Evolutionary conservation across 2,113 vertebrate species (phyloP).

Genomic region (Clarias batrachus): DNA sequence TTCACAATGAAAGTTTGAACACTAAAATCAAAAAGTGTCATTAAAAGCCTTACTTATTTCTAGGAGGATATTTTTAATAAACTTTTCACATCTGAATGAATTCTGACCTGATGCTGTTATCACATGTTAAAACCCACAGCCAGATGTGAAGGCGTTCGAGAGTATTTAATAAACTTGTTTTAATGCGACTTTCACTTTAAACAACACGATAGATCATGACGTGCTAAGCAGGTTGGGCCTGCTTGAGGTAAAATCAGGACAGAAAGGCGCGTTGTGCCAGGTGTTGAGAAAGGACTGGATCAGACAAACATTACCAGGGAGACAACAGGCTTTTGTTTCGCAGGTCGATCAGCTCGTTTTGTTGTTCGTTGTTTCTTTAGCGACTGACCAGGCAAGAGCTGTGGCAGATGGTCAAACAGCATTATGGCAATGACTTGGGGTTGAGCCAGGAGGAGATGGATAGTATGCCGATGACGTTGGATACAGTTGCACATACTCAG

Average conservation of each 20-base stretch:
- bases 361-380: slow-evolving; percentile 65
- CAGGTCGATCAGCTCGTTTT: neutral
- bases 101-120: neutral
- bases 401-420: slow-evolving; percentile 88
- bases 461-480: slow-evolving; percentile 72
- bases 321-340: neutral
- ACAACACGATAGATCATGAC: neutral
- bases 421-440: slow-evolving; percentile 89
- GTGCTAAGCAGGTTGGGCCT: slow-evolving; percentile 29
- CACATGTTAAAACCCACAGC: neutral
- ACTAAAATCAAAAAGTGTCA: neutral
- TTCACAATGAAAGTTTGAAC: no score
- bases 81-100: neutral
- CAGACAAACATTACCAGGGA: neutral
- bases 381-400: slow-evolving; percentile 80
- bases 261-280: slow-evolving; percentile 4
- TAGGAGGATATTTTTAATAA: neutral
- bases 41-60: neutral
- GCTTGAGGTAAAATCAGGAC: neutral
- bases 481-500: slow-evolving; percentile 69
- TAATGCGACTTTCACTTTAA: neutral
- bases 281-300: neutral
- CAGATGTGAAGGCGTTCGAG: neutral
- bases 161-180: neutral
- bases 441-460: slow-evolving; percentile 92